These are phyloP conservation scores for Mionectes olivaceus DNA, from an alignment of 2,797 vertebrate genomes.

Conservation along the genomic window DNA sequence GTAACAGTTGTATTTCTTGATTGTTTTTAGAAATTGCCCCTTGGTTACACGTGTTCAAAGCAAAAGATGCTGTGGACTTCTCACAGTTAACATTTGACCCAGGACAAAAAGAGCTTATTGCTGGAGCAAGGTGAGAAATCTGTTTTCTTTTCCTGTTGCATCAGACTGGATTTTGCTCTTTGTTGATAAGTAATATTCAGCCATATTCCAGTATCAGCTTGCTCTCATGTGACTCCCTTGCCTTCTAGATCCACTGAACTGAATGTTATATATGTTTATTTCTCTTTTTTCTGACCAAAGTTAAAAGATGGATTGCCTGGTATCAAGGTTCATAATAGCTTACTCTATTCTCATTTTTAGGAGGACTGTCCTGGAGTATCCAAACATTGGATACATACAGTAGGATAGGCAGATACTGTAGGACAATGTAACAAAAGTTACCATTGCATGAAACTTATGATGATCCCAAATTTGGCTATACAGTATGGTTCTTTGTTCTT, in stretches of 20 bases:
- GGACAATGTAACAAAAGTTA: not conserved
- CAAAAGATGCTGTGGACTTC: conserved; percentile 94
- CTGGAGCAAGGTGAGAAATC: conserved; percentile 92
- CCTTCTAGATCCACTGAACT: not conserved
- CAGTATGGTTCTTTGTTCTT: not conserved
- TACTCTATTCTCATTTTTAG: not conserved
- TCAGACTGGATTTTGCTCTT: not conserved
- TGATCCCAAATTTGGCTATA: not conserved
- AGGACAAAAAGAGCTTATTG: conserved; percentile 94
- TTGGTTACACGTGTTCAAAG: conserved; percentile 93
- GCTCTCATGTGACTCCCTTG: not conserved
- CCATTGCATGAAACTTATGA: not conserved
- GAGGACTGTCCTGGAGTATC: not conserved
- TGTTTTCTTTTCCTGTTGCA: not conserved
- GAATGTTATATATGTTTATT: not conserved
- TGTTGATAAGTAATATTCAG: not conserved
- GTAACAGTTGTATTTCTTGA: conserved; percentile 49
- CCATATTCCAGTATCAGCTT: not conserved
- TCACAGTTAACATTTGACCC: conserved; percentile 96
- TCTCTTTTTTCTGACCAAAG: not conserved
- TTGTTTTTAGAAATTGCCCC: conserved; percentile 91
- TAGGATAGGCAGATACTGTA: not conserved
- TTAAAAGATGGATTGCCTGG: not conserved
- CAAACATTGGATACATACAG: not conserved
- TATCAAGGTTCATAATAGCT: not conserved